Percentiles rank a stretch among this genome's conserved stretches.
phyloP scores from a whole-genome alignment of 2,113 vertebrate species.

The Dendrocopos noguchii region DNA sequence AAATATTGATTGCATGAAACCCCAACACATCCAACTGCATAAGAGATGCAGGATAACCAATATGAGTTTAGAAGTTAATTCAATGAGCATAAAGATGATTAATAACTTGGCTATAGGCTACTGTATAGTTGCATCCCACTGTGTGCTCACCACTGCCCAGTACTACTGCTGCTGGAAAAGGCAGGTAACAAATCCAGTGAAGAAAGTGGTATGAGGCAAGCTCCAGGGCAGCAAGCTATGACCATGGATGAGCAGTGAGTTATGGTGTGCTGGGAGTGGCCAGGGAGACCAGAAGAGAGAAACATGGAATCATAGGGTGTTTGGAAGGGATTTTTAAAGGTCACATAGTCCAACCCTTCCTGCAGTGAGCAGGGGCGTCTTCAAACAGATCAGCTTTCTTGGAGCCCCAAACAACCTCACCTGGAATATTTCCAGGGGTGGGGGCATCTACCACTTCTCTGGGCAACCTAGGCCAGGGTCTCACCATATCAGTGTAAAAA shows the following conservation, averaged over 20 bases:
- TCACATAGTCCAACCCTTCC: background rate
- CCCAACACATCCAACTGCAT: background rate
- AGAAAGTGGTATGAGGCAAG: background rate
- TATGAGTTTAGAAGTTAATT: background rate
- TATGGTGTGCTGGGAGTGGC: fast-evolving
- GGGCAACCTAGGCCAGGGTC: too few relatives aligned
- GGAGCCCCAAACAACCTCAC: too few relatives aligned
- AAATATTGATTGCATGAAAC: background rate
- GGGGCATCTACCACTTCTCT: too few relatives aligned
- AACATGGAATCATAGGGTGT: background rate
- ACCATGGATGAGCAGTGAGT: background rate
- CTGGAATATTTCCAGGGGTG: too few relatives aligned
- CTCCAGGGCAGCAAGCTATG: background rate
- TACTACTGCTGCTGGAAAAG: background rate
- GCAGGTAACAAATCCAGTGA: background rate
- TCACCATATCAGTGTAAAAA: too few relatives aligned
- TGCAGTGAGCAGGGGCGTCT: background rate
- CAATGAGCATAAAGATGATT: background rate
- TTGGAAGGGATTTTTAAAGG: background rate
- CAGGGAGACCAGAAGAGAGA: background rate
- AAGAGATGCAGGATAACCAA: background rate
- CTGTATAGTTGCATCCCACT: background rate
- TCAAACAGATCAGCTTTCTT: too few relatives aligned
- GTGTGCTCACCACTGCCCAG: background rate
- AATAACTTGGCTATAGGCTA: background rate